Conservation (phyloP, 2,888 invertebrate genomes). For the Leptothorax acervorum region DNA sequence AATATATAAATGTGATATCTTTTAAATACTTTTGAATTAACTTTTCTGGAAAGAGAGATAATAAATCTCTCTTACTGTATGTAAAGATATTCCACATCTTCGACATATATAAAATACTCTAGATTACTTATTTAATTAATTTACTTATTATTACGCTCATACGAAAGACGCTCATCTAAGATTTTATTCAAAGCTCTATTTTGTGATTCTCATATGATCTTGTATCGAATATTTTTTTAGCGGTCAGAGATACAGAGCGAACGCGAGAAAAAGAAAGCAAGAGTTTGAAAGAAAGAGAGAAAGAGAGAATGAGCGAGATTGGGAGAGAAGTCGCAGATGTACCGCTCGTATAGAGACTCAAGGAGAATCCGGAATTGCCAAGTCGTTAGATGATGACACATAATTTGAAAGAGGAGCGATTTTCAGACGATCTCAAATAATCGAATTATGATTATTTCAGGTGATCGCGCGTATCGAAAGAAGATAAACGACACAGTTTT, state of each 20-base stretch:
- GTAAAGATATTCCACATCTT: slow-evolving; percentile 14
- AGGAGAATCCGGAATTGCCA: slow-evolving; percentile 28
- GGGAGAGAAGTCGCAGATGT: slow-evolving; percentile 72
- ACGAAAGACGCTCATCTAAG: slow-evolving; percentile 44
- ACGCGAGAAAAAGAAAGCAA: slow-evolving; percentile 42
- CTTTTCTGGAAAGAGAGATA: slow-evolving; percentile 15
- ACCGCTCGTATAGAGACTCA: slow-evolving; percentile 79
- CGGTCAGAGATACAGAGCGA: slow-evolving; percentile 63
- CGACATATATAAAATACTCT: slow-evolving; percentile 1
- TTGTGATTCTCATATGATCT: slow-evolving; percentile 66
- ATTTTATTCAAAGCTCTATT: slow-evolving; percentile 60
- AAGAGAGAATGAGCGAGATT: slow-evolving; percentile 47
- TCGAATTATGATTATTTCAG: not conserved
- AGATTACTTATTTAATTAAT: slow-evolving; percentile 32
- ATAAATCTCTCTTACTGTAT: slow-evolving; percentile 10
- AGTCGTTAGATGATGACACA: not conserved
- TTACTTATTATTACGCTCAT: slow-evolving; percentile 5
- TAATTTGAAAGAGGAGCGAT: not conserved
- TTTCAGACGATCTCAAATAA: not conserved
- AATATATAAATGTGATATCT: slow-evolving; percentile 33
- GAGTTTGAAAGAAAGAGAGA: slow-evolving; percentile 29
- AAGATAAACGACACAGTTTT: not conserved
- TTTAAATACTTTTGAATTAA: slow-evolving; percentile 29
- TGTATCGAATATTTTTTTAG: slow-evolving; percentile 72
- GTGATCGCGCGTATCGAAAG: not conserved